Evolutionary conservation across 2,113 vertebrate genomes (phyloP), one percentile per base, ranked within the genome.

Genomic region (Corvus cornix): DNA sequence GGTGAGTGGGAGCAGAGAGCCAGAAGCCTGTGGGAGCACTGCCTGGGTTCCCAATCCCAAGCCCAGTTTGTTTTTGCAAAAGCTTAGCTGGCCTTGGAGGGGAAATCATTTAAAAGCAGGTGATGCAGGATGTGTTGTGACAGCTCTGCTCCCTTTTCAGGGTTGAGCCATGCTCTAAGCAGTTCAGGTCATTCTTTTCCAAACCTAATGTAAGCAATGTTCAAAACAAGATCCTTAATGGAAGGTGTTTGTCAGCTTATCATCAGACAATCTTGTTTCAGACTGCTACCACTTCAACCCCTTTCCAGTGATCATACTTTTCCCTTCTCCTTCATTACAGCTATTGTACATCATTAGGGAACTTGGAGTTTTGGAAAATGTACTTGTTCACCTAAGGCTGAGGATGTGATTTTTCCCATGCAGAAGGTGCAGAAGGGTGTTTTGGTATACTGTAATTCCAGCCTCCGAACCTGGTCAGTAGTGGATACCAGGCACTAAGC

Each of bases 111-210:
- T 41, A 68, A 89, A 85, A 72, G 62, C 35, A 63, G 52, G 58
- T 64, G 49, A 59, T 52, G 41, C 37, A 60, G 30, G 41, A 56
- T 89, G 37, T 53, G 26, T 84, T 80, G 28, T 84, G 74, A 70
- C 2, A 16, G 24, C 24, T 14, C 55, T 70, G 41, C 51, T 91
- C 30, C 21, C 55, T 89, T 76, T 69, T 52, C 66, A 58, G 35
- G 13, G 16, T 69, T 8, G 24, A 81, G 41, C 87, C 15, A 9
- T 68, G 77, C 72, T 93, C 2, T 43, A 66, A 89, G 53, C 69
- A 21, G 70, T 91, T 97, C 87, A 80, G 75, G 66, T 78, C 90
- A 73, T 88, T 82, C 35, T 77, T 94, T 97, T 89, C 59, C 58
- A 91, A 81, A 85, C 20, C 13, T 2, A 77, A 37, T 4, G 2